Conservation (phyloP, 2,113 vertebrate species). For the Dromas ardeola region DNA sequence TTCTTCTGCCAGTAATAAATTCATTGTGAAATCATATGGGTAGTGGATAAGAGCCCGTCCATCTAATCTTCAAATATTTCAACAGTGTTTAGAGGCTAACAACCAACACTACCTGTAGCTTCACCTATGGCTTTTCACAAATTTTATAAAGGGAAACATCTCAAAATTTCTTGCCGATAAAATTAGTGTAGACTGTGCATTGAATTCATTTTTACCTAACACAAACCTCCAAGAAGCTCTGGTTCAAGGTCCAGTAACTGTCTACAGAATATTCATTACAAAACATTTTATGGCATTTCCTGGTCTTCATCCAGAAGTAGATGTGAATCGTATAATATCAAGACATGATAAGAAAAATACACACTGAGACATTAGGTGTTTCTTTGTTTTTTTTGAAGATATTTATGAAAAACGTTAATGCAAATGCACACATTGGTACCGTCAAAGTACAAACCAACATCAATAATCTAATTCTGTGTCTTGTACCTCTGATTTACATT, state of each 20-base stretch:
- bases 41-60: neutral
- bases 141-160: neutral
- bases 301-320: neutral
- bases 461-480: neutral
- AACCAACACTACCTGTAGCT: neutral
- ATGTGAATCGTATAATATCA: neutral
- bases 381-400: neutral
- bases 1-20: neutral
- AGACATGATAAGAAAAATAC: neutral
- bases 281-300: neutral
- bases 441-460: neutral
- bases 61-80: neutral
- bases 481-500: neutral
- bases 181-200: neutral
- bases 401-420: neutral
- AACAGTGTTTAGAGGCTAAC: neutral
- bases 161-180: neutral
- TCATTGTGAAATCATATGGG: neutral
- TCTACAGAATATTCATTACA: neutral
- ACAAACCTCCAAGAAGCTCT: neutral
- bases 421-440: neutral
- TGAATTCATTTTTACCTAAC: neutral
- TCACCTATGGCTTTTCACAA: rapidly evolving
- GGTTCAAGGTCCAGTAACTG: neutral
- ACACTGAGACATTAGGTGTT: neutral